These are phyloP conservation scores for Coecobrya sp. DNA, from an alignment of 2,888 invertebrate genomes.

Conservation along the genomic window DNA sequence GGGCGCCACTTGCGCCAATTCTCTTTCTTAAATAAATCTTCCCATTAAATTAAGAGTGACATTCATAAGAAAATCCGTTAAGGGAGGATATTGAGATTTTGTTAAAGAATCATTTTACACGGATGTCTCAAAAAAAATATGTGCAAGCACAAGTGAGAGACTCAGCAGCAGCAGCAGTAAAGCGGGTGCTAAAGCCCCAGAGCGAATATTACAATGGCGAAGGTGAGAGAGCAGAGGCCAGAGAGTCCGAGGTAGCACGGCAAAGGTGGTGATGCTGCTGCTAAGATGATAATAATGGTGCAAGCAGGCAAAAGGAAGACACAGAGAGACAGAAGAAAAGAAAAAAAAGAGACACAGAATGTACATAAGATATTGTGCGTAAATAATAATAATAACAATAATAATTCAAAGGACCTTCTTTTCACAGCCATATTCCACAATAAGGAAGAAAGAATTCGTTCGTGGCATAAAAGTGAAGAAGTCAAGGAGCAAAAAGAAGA, in stretches of 20 bases:
- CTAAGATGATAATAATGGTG: not conserved
- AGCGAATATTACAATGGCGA: constrained; percentile 56
- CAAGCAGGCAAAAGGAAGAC: not conserved
- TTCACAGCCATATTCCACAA: constrained; percentile 78
- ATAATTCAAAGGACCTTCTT: constrained; percentile 82
- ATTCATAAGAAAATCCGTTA: constrained; percentile 70
- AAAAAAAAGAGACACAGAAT: constrained; percentile 29
- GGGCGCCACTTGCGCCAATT: constrained; percentile 80
- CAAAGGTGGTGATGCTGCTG: not conserved
- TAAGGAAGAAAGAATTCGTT: constrained; percentile 75
- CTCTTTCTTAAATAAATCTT: constrained; percentile 64
- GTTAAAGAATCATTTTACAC: constrained; percentile 55
- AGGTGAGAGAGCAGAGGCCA: constrained; percentile 77
- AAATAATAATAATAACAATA: constrained; percentile 81
- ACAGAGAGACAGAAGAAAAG: constrained; percentile 17
- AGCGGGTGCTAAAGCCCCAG: constrained; percentile 71
- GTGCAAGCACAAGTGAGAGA: constrained; percentile 26
- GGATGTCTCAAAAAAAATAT: not conserved
- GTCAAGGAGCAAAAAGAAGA: constrained; percentile 76
- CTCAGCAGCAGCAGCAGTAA: too few relatives aligned
- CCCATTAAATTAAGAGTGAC: constrained; percentile 76
- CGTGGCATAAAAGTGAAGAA: constrained; percentile 74
- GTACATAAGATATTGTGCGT: constrained; percentile 75
- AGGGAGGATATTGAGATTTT: constrained; percentile 53
- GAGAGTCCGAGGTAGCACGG: constrained; percentile 56